Percentiles rank a stretch among this genome's conserved stretches.
Conservation (phyloP, 1,140 invertebrate genomes). For the Oedothorax gibbosus region DNA sequence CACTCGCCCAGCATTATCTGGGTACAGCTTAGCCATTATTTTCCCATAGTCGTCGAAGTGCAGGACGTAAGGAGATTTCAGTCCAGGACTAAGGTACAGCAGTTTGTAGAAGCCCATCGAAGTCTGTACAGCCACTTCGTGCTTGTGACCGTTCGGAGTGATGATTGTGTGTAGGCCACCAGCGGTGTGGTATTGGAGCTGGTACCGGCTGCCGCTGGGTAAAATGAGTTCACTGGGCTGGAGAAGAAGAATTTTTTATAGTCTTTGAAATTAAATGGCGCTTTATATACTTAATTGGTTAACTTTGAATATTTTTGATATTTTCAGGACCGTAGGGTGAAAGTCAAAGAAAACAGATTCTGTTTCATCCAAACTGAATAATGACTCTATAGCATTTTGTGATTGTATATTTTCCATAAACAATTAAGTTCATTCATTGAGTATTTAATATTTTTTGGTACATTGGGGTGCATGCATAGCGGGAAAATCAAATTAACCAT, state of each 20-base stretch:
- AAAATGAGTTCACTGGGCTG: constrained; percentile 87
- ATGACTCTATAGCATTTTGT: too few species aligned
- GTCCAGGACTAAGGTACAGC: constrained; percentile 89
- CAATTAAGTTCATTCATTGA: too few species aligned
- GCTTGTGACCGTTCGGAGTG: constrained; percentile 86
- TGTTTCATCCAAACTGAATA: too few species aligned
- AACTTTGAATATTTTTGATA: too few species aligned
- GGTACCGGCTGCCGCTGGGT: constrained; percentile 87
- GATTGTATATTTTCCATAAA: too few species aligned
- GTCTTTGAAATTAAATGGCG: too few species aligned
- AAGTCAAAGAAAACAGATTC: too few species aligned
- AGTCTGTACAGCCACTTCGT: constrained; percentile 87
- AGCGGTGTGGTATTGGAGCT: constrained; percentile 85
- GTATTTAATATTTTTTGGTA: too few species aligned
- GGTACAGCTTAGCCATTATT: constrained; percentile 83
- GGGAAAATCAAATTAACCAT: too few species aligned
- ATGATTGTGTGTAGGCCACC: constrained; percentile 87
- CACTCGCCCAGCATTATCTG: constrained; percentile 87
- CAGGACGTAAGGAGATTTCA: constrained; percentile 80
- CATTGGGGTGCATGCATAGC: too few species aligned
- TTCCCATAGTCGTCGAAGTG: constrained; percentile 91
- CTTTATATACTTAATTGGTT: too few species aligned
- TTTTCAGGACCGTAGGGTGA: too few species aligned
- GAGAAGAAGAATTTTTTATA: constrained; percentile 28
- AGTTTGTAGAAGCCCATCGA: constrained; percentile 84